Evolutionary conservation across 2,888 invertebrate species (phyloP).

Genomic region (Parnassius orleans): DNA sequence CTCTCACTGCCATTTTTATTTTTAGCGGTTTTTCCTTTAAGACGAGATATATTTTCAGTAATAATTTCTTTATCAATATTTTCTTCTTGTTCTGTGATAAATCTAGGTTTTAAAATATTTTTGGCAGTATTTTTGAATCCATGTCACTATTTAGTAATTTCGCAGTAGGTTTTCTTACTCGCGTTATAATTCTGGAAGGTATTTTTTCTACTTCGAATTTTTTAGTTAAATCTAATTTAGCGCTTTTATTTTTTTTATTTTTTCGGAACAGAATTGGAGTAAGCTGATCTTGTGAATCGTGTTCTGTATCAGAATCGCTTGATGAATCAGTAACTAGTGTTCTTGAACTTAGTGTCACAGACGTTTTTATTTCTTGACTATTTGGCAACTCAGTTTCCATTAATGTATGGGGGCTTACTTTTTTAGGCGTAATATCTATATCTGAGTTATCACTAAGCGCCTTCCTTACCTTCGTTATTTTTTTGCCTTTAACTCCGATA

Average conservation of each 20-base stretch:
- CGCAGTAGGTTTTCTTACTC: conserved; percentile 59
- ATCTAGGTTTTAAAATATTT: conserved; percentile 50
- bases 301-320: conserved; percentile 61
- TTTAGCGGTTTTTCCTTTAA: conserved; percentile 49
- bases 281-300: conserved; percentile 45
- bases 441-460: conserved; percentile 57
- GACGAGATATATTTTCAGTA: conserved; percentile 54
- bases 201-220: conserved; percentile 50
- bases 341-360: conserved; percentile 40
- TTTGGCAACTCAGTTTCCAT: conserved; percentile 59
- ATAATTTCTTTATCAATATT: conserved; percentile 57
- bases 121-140: conserved; percentile 34
- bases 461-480: conserved; percentile 7
- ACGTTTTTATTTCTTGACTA: conserved; percentile 67
- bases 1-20: conserved; percentile 38
- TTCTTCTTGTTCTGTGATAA: conserved; percentile 52
- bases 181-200: conserved; percentile 58
- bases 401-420: conserved; percentile 46
- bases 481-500: conserved; percentile 38
- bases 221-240: conserved; percentile 55
- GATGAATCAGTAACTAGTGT: conserved; percentile 46
- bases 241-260: conserved; percentile 29
- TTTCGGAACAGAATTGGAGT: conserved; percentile 50
- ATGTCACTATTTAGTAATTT: conserved; percentile 44
- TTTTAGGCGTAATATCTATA: conserved; percentile 55